Percentiles rank a stretch among this genome's conserved stretches.
Evolutionary conservation across 2,797 vertebrate species (phyloP).

Genomic region (Amblyraja radiata): DNA sequence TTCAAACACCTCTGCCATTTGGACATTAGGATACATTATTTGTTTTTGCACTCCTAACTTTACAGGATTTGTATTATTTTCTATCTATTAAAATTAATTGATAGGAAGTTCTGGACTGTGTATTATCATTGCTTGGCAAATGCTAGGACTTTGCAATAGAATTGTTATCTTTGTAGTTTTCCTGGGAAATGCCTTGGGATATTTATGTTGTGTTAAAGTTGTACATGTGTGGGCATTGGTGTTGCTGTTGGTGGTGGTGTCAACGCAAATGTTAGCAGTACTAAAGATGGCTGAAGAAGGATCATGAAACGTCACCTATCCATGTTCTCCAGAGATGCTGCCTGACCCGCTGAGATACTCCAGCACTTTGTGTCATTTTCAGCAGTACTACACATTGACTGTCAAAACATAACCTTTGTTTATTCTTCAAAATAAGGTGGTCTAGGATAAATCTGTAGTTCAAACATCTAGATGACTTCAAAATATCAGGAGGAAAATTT

Average conservation of each 20-base stretch:
- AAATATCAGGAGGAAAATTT: neutral
- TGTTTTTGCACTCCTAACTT: neutral
- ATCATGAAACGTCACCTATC: too few species aligned
- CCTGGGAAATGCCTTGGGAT: too few species aligned
- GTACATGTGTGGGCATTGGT: too few species aligned
- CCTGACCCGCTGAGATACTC: too few species aligned
- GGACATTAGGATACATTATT: neutral
- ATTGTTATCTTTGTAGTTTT: neutral
- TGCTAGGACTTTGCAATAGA: neutral
- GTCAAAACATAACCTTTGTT: neutral
- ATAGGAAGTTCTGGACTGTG: neutral
- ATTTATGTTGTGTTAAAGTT: too few species aligned
- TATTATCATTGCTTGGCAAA: neutral
- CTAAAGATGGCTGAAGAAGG: too few species aligned
- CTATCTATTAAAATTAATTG: neutral
- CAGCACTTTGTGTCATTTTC: too few species aligned
- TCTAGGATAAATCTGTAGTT: neutral
- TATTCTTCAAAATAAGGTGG: neutral
- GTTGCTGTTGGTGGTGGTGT: too few species aligned
- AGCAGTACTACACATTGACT: neutral
- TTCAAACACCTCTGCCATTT: neutral
- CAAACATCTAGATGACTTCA: neutral
- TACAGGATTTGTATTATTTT: neutral
- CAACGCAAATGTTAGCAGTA: neutral
- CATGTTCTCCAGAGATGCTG: too few species aligned